phyloP scores from a whole-genome alignment of 2,113 vertebrate genomes.

The Anser cygnoides region DNA sequence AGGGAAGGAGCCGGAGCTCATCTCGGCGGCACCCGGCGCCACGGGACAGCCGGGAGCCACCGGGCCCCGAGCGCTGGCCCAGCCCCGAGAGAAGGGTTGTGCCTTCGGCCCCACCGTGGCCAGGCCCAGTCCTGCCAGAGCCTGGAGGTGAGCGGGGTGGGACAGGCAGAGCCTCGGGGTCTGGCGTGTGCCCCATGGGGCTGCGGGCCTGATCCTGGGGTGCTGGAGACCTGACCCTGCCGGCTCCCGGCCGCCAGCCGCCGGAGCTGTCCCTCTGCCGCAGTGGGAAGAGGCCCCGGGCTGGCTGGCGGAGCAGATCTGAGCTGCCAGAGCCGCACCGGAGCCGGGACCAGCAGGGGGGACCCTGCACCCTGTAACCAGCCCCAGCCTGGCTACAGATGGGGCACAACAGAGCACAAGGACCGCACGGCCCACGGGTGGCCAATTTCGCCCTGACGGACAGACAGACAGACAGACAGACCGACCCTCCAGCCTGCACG shows the following conservation, averaged over 20 bases:
- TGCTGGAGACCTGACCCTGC: neutral
- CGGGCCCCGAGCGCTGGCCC: neutral
- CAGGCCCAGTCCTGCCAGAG: neutral
- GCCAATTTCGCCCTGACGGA: neutral
- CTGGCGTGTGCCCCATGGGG: neutral
- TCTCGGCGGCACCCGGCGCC: neutral
- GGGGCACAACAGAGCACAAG: rapidly evolving
- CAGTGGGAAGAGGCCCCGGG: slow-evolving; percentile 49
- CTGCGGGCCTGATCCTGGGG: neutral
- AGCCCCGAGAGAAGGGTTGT: neutral
- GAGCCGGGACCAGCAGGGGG: neutral
- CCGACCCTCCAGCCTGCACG: neutral
- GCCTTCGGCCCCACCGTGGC: slow-evolving; percentile 71
- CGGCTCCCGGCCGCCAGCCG: neutral
- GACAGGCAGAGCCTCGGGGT: neutral
- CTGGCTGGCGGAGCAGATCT: slow-evolving; percentile 68
- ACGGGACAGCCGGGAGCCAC: neutral
- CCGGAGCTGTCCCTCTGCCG: slow-evolving; percentile 10
- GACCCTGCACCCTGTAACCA: neutral
- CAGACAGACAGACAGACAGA: neutral
- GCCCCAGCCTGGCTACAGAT: neutral
- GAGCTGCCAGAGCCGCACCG: neutral
- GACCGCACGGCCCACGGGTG: rapidly evolving
- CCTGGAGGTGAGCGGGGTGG: slow-evolving; percentile 49
- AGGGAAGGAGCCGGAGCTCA: neutral